Base-by-base conservation (phyloP, 2,797 vertebrate genomes). In the Adelosebastes latens region DNA sequence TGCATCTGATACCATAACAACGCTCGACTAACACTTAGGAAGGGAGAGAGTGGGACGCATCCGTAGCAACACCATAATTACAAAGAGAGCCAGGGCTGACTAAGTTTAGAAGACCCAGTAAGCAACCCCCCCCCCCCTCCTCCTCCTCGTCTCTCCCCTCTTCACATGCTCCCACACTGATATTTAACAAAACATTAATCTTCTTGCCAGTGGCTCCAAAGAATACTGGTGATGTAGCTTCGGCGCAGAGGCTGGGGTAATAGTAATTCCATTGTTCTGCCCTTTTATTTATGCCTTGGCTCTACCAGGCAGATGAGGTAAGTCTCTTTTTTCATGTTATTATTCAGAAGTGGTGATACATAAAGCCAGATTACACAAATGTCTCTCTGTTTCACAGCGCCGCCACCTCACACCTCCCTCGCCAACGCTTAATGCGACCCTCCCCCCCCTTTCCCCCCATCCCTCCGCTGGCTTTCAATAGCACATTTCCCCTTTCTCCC, bases 151-250 rank as follows among this genome's bases (percentile, higher is more conserved):
- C 80, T 27, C 88, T 77, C 84, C 85, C 87, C 88, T 96, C 96
- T 96, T 96, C 96, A 96, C 95, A 96, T 96, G 97, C 97, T 97
- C 97, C 96, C 96, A 97, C 95, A 97, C 97, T 97, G 97, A 98
- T 98, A 98, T 98, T 97, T 98, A 98, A 97, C 97, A 97, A 98
- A 98, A 98, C 97, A 98, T 98, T 98, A 97, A 99, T 99, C 98
- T 98, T 97, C 97, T 97, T 98, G 97, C 98, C 97, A 98, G 97
- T 96, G 97, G 96, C 97, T 98, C 97, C 97, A 97, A 97, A 97
- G 97, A 97, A 97, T 97, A 96, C 96, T 96, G 96, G 90, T 97
- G 97, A 97, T 97, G 97, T 96, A 96, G 97, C 96, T 95, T 94
- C 93, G 89, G 93, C 81, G 61, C 83, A 81, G 84, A 92, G 92